Percentiles rank a stretch among this genome's conserved stretches.
Conservation (phyloP, 2,113 vertebrate genomes). For the Aegypius monachus region DNA sequence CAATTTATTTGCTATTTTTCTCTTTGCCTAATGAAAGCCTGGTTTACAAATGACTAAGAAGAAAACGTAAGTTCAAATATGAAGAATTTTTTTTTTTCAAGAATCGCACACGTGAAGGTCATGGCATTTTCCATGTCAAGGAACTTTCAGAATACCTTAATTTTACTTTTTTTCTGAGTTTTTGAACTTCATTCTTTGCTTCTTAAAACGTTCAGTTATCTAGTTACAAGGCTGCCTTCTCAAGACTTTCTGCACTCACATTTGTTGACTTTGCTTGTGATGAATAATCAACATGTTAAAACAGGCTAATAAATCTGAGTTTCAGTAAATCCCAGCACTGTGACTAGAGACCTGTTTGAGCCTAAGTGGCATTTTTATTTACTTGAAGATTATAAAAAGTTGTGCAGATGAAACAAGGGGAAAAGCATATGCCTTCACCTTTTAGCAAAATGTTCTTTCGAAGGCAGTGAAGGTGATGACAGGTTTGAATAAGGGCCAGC, state of each 20-base stretch:
- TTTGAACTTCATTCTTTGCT: not conserved
- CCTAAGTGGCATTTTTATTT: not conserved
- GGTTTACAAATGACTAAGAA: not conserved
- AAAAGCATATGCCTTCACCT: conserved; percentile 10
- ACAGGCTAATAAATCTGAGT: not conserved
- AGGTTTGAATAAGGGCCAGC: conserved; percentile 13
- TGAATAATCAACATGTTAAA: conserved; percentile 13
- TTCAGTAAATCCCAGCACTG: not conserved
- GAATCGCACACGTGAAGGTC: not conserved
- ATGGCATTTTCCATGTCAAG: not conserved
- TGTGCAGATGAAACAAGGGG: not conserved
- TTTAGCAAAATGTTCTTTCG: conserved; percentile 14
- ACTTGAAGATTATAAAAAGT: not conserved
- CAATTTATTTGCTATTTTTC: not conserved
- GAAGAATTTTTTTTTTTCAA: not conserved
- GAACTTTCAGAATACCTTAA: not conserved
- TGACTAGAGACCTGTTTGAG: not conserved
- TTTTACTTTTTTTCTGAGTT: not conserved
- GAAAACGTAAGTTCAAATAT: not conserved
- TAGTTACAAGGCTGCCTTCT: not conserved
- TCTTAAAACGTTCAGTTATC: not conserved
- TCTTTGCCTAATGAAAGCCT: not conserved
- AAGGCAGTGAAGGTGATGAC: conserved; percentile 3
- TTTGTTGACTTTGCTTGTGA: not conserved
- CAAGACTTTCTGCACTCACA: not conserved